Conservation (phyloP, 2,113 vertebrate species). For the Ailurus styani region DNA sequence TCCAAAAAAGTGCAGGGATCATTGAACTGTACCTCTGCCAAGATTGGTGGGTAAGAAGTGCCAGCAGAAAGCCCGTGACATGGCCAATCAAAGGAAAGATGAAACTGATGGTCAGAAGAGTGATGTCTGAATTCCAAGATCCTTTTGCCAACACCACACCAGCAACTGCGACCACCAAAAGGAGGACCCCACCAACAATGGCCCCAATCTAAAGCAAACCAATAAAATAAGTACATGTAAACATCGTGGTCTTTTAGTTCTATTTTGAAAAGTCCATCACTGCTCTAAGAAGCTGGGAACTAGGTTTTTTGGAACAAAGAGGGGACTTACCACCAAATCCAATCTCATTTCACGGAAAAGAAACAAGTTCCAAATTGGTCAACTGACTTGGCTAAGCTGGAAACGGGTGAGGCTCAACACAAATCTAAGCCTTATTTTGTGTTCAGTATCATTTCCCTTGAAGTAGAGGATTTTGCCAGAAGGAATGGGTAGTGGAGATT, state of each 20-base stretch:
- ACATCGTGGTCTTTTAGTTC: background rate
- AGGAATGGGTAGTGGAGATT: background rate
- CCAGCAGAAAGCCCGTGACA: constrained; percentile 72
- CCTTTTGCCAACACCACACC: constrained; percentile 68
- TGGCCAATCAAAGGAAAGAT: constrained; percentile 78
- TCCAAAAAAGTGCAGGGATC: background rate
- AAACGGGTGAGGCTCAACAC: background rate
- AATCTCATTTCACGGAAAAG: background rate
- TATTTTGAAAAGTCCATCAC: background rate
- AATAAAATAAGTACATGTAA: background rate
- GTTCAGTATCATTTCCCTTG: background rate
- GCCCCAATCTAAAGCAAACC: constrained; percentile 70
- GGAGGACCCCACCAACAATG: constrained; percentile 62
- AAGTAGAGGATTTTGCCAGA: background rate
- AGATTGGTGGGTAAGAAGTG: constrained; percentile 72
- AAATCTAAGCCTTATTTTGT: background rate
- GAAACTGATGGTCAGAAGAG: constrained; percentile 72
- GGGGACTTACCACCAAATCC: background rate
- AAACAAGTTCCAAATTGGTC: background rate
- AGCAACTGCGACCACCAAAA: constrained; percentile 65
- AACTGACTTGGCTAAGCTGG: background rate
- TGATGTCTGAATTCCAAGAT: constrained; percentile 69
- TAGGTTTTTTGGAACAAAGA: background rate
- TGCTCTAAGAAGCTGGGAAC: background rate
- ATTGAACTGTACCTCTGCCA: constrained; percentile 76